Evolutionary conservation across 2,113 vertebrate species (phyloP), one percentile per base, ranked within the genome.

Genomic region (Telmatochromis brichardi): DNA sequence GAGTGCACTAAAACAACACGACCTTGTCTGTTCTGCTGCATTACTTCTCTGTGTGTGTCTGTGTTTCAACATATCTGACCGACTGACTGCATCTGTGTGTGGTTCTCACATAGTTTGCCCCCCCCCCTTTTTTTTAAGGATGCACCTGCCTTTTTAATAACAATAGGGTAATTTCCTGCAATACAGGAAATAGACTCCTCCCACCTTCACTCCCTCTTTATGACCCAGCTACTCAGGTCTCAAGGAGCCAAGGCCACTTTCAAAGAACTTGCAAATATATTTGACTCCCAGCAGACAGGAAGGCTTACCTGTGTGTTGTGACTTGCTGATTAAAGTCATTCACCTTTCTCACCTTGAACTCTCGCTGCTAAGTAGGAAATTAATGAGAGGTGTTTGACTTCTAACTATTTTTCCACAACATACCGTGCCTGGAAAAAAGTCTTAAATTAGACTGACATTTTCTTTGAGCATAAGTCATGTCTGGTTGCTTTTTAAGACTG

Each of bases 111-210:
- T 51, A 53, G 80, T 58, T 57, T 54, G 71, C 76, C n/a, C 81
- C 19, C 35, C 8, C 13, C 14, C 14, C 5, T 0, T 2, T 6
- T 58, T 71, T 87, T 94, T 92, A 80, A 96, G 96, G 96, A 96
- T 96, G 92, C 96, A 96, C 95, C 96, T 96, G 94, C 86, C 82
- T 89, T 94, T 93, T 88, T 89, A 92, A 95, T 92, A 96, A 97
- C 96, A 96, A 96, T 95, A 81, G 92, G 17, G 87, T 84, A 31
- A 92, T 90, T 95, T 97, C 97, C 96, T 96, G 89, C 78, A 86
- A 89, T 88, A 86, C 95, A 96, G 96, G 96, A 97, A 96, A 86
- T 51, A 1, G 81, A 84, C 92, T 90, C 93, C 94, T 94, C 93
- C 89, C 90, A 85, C 33, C 17, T 89, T 90, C 82, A 31, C 87